Percentiles rank a stretch among this genome's conserved stretches.
These are phyloP conservation scores for Galago senegalensis DNA, from an alignment of 2,797 vertebrate species.

Conservation along the genomic window DNA sequence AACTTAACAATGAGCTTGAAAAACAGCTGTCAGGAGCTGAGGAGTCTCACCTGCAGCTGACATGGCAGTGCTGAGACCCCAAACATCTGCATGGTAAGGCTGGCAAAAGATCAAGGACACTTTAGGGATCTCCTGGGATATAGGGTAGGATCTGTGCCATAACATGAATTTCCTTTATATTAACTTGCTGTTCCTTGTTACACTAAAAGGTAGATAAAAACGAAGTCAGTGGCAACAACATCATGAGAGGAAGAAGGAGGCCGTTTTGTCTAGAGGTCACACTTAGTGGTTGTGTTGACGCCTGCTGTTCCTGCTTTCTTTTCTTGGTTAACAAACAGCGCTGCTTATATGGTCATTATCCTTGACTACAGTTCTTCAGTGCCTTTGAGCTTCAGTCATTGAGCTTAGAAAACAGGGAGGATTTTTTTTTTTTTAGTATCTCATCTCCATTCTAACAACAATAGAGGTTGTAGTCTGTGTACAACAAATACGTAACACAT, in stretches of 20 bases:
- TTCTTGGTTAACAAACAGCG: background rate
- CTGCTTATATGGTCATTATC: background rate
- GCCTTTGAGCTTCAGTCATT: background rate
- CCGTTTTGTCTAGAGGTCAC: background rate
- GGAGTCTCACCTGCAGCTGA: background rate
- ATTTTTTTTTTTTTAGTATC: background rate
- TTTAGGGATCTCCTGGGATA: background rate
- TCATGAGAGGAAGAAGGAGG: constrained; percentile 57
- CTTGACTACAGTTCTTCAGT: background rate
- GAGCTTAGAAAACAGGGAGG: background rate
- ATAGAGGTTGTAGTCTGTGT: constrained; percentile 6
- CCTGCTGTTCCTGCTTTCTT: background rate
- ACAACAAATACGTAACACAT: background rate
- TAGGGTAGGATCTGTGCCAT: background rate
- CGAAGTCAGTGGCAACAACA: background rate
- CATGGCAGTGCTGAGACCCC: background rate
- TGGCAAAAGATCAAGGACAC: background rate
- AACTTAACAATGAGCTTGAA: background rate
- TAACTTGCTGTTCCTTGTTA: background rate
- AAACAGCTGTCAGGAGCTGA: background rate
- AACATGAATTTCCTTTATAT: background rate
- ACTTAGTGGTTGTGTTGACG: background rate
- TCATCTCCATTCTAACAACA: background rate
- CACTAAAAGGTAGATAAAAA: background rate
- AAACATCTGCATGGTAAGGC: background rate